Percentiles rank a stretch among this genome's conserved stretches.
These are phyloP conservation scores for Leptinotarsa undecemlineata DNA, from an alignment of 1,140 invertebrate species.

Conservation along the genomic window DNA sequence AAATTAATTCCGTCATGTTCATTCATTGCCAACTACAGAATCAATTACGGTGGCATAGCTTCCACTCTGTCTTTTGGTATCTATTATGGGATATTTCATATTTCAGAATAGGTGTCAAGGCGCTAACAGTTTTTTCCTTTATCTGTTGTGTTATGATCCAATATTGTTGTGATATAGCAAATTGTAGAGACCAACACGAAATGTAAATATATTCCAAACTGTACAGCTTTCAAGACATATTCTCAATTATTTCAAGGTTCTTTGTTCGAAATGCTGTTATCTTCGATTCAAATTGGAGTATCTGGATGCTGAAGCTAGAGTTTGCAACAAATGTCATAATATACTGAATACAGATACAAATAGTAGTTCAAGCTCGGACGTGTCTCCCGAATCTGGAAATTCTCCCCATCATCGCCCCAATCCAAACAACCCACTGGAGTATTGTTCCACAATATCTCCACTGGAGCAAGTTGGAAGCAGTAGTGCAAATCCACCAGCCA, in stretches of 20 bases:
- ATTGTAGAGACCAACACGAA: too few relatives aligned
- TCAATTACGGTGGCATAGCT: too few relatives aligned
- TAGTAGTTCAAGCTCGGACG: constrained; percentile 36
- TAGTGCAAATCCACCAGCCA: constrained; percentile 66
- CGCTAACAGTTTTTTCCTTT: too few relatives aligned
- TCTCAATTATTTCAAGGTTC: constrained; percentile 61
- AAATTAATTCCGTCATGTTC: too few relatives aligned
- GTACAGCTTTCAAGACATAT: too few relatives aligned
- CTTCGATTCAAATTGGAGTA: constrained; percentile 75
- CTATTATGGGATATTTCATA: too few relatives aligned
- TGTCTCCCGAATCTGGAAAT: constrained; percentile 36
- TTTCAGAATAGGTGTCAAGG: too few relatives aligned
- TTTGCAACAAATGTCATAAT: constrained; percentile 66
- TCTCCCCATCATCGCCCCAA: constrained; percentile 63
- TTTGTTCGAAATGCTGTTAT: constrained; percentile 82
- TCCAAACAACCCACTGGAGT: constrained; percentile 89
- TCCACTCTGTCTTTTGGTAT: too few relatives aligned
- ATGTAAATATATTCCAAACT: too few relatives aligned
- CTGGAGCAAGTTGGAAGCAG: constrained; percentile 66
- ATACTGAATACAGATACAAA: constrained; percentile 55
- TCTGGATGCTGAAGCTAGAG: constrained; percentile 65
- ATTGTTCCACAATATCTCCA: constrained; percentile 85
- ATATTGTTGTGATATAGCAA: too few relatives aligned
- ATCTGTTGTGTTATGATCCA: too few relatives aligned
- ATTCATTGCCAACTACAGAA: too few relatives aligned